phyloP scores from a whole-genome alignment of 1,140 invertebrate species.

The Macrostomum lignano region DNA sequence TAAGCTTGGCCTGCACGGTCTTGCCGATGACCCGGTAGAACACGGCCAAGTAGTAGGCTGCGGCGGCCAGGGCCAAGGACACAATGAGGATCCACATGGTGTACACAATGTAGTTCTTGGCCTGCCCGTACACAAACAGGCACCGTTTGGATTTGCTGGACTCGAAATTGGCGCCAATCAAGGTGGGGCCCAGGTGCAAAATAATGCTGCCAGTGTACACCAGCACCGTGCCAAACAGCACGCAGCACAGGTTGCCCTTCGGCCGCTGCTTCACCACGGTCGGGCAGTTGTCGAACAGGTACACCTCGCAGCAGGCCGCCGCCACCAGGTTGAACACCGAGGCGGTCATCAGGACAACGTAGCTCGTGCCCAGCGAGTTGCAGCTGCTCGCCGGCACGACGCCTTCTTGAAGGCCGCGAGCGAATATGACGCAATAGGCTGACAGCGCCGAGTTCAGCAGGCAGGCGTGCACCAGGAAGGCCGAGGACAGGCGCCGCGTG shows the following conservation, averaged over 20 bases:
- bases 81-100: constrained; percentile 24
- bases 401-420: constrained; percentile 15
- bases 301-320: constrained; percentile 24
- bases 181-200: constrained; percentile 24
- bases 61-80: constrained; percentile 14
- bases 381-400: constrained; percentile 15
- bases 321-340: constrained; percentile 24
- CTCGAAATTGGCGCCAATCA: constrained; percentile 24
- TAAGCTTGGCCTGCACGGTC: not conserved
- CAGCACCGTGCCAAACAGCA: constrained; percentile 20
- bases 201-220: constrained; percentile 23
- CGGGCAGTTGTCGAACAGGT: constrained; percentile 22
- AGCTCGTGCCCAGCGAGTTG: constrained; percentile 16
- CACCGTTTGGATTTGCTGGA: constrained; percentile 21
- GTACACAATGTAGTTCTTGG: constrained; percentile 22
- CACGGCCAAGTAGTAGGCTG: constrained; percentile 17
- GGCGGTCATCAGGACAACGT: constrained; percentile 19
- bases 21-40: constrained; percentile 18
- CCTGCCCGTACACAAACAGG: constrained; percentile 18
- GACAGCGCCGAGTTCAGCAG: not conserved
- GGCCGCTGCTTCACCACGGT: constrained; percentile 14
- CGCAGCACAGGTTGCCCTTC: constrained; percentile 18
- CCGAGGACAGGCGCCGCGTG: not conserved
- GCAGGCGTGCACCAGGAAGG: constrained; percentile 1
- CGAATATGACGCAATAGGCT: constrained; percentile 7